Evolutionary conservation across 2,888 invertebrate genomes (phyloP), one percentile per base, ranked within the genome.

Genomic region (Drosophila antonietae): DNA sequence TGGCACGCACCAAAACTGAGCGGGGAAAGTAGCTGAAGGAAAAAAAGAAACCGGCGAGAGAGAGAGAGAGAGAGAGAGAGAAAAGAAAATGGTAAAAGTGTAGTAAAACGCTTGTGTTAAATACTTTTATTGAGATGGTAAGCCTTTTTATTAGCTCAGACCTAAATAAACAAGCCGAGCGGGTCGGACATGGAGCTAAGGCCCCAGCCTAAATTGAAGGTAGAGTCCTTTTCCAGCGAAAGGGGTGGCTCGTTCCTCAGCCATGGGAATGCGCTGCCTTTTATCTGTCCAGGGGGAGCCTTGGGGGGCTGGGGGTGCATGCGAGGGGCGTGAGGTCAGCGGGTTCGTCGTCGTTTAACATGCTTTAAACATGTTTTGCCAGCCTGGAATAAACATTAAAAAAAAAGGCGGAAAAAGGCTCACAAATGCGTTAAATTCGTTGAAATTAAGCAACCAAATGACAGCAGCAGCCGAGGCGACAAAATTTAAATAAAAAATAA

Each of bases 101-200:
- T 89, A 86, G 89, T 90, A 91, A 87, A 91, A 90, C 91, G 91
- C 85, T 91, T 91, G 91, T 91, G 91, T 91, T 91, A 91, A 91
- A 91, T 91, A 91, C 91, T 91, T 91, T 91, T 91, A 91, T 91
- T 91, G 91, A 91, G 91, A 90, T 91, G 91, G 90, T 91, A 91
- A 91, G 91, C 91, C 90, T 90, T 91, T 91, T 91, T 88, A 90
- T 88, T 90, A 89, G 87, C 87, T 83, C 86, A 83, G 90, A 89
- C 87, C 87, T 88, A 88, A 88, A 88, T 88, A 88, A 88, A 88
- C 87, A 88, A 81, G 89, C 68, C 49, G 58, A 65, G 69, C 64
- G 67, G 68, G 66, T 67, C 74, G 68, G 68, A 74, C 80, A 69
- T 62, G 75, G 64, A 68, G 75, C 79, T 60, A 60, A 65, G 28